Base-by-base conservation (phyloP, 1,140 invertebrate genomes). In the Bombus waltoni region DNA sequence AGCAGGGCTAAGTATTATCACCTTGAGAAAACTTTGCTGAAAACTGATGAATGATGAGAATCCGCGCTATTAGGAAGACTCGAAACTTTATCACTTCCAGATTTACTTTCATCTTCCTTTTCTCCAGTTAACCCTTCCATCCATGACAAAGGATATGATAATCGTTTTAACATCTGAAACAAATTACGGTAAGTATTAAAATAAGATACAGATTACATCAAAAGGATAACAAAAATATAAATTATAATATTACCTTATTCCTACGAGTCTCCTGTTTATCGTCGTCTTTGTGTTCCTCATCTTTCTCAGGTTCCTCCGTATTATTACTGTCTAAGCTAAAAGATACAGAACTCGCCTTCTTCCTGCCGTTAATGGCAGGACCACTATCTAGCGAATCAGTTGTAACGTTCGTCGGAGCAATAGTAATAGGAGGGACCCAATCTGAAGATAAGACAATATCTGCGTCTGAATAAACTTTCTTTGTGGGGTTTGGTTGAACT, bases 121-220 rank as follows among this genome's bases (percentile, higher is more conserved):
- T 97, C 97, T 47, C 97, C 97, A 3, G 97, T 97, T 35, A 98
- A 95, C 35, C 98, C 98, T 95, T 98, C 98, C 96, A 99, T 98
- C 98, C 98, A 98, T 4, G 98, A 97, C 71, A 98, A 94, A n/a
- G 98, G 98, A 95, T 98, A 98, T 1, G 98, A 98, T 62, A 99
- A 96, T 89, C 98, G 96, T 95, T 98, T 98, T 83, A 98, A 95
- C 97, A 98, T 98, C 97, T 98, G 89, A 44, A 94, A 93, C 73
- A 89, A 65, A 79, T 47, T 53, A 6, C 0, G 71, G 75, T 32
- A 57, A 47, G 32, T 35, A 38, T 53, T 38, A 32, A 53, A 32
- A 28, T 15, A 78, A 40, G 32, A 71, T 47, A 68, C 1, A 70
- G 47, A 38, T 62, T 68, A 11, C 8, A 38, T 68, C 2, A 35